Evolutionary conservation across 64 coral and sea anemone genomes (phyloP).

Genomic region (Dendronephthya gigantea): DNA sequence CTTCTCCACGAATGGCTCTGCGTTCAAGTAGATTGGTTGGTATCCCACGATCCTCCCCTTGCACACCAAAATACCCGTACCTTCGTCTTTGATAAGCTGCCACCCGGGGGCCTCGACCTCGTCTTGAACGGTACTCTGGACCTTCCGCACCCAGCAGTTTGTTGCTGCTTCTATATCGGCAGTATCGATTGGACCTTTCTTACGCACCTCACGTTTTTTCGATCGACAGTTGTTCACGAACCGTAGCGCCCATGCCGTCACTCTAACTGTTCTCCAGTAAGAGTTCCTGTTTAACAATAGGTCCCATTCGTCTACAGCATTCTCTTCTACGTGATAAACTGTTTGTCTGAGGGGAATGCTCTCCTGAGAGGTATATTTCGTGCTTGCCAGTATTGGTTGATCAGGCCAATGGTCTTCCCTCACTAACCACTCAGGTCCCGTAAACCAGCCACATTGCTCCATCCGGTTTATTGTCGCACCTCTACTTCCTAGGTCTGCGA

Average conservation of each 20-base stretch:
- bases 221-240: conserved; percentile 32
- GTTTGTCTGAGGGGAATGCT: background rate
- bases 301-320: conserved; percentile 38
- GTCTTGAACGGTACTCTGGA: conserved; percentile 4
- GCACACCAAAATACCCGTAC: conserved; percentile 36
- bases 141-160: conserved; percentile 48
- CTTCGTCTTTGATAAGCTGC: conserved; percentile 31
- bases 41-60: conserved; percentile 31
- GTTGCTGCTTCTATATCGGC: conserved; percentile 30
- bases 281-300: conserved; percentile 7
- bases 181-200: background rate
- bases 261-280: conserved; percentile 40
- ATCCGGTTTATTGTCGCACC: conserved; percentile 36
- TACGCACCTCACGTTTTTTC: conserved; percentile 2
- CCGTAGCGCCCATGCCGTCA: conserved; percentile 49
- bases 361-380: conserved; percentile 17
- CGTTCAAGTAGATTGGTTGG: conserved; percentile 38
- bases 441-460: conserved; percentile 42
- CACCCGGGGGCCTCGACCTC: conserved; percentile 35
- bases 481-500: conserved; percentile 57
- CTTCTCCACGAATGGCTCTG: conserved; percentile 26
- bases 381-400: conserved; percentile 33
- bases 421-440: conserved; percentile 53
- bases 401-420: conserved; percentile 46
- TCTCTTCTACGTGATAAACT: background rate